A percentile compares a stretch with the other conserved stretches of the same genome.
Conservation (phyloP, 2,113 vertebrate genomes). For the Carassius gibelio region DNA sequence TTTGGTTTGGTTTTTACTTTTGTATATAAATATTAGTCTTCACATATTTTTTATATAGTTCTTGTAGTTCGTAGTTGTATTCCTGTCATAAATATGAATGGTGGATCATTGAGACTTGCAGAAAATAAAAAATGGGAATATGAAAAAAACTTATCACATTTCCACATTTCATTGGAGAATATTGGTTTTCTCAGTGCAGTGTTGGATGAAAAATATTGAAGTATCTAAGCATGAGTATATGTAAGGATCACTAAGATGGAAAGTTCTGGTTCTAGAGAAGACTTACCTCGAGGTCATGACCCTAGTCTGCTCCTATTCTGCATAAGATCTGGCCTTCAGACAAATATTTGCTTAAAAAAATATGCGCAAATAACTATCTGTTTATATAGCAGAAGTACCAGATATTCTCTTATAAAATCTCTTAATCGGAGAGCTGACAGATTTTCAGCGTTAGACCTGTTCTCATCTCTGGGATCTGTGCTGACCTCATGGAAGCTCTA, state of each 20-base stretch:
- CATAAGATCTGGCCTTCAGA: too few species aligned
- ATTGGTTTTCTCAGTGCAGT: too few species aligned
- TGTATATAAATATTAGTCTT: conserved; percentile 34
- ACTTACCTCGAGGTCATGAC: too few species aligned
- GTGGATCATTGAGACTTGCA: background rate
- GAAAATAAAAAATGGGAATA: background rate
- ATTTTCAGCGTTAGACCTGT: background rate
- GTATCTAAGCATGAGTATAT: too few species aligned
- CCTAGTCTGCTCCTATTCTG: too few species aligned
- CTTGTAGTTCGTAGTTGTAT: background rate
- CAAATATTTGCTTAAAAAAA: too few species aligned
- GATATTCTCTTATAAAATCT: background rate
- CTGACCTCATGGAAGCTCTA: conserved; percentile 4
- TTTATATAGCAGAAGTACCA: background rate
- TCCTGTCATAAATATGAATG: background rate
- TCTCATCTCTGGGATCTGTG: conserved; percentile 3
- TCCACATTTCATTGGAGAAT: background rate
- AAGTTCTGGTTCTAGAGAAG: too few species aligned
- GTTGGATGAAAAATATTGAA: too few species aligned
- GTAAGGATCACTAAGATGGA: too few species aligned
- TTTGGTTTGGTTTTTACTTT: background rate
- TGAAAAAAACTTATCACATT: background rate
- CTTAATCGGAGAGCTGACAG: background rate
- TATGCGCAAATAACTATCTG: too few species aligned
- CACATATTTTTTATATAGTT: conserved; percentile 4